Evolutionary conservation across 1,140 invertebrate species (phyloP), one percentile per base, ranked within the genome.

Genomic region (Phymorhynchus buccinoides): DNA sequence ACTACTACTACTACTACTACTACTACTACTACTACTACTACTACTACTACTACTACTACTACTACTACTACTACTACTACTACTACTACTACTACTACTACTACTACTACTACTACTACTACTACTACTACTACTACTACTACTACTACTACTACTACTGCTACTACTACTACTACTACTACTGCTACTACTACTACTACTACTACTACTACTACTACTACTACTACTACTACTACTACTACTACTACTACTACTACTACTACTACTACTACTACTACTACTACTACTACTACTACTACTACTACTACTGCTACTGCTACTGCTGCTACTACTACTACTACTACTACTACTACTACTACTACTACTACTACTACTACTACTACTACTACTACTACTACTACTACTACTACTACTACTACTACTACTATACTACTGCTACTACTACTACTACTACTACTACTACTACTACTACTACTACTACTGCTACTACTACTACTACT

Each of bases 11-110:
- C 56, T 18, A 66, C 56, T 66, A 18, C 56, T 66, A 18, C 16
- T 66, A 18, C 56, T 66, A 18, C 56, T 66, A 18, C 56, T 66
- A 18, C 56, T 16, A 18, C 56, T n/a, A 18, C 56, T 66, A 18
- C 56, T 37, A 37, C 35, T 37, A 18, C 75, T 66, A 66, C 56
- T 66, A 66, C 56, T 66, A 66, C 56, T 66, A 66, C 56, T 66
- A 66, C 56, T 66, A 66, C 56, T 66, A 66, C 56, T 66, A 66
- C 56, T 66, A 66, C 56, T 66, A 66, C 56, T 66, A 66, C 56
- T 66, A 66, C 56, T 66, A 66, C 56, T 66, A 66, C 56, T 66
- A 66, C 56, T 66, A 66, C 56, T 66, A 66, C 56, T 66, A 66
- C 56, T 66, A 66, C 56, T 66, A 66, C 56, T 66, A 66, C 56